These are phyloP conservation scores for Epistrophella euchroma DNA, from an alignment of 2,888 invertebrate genomes.

Conservation along the genomic window DNA sequence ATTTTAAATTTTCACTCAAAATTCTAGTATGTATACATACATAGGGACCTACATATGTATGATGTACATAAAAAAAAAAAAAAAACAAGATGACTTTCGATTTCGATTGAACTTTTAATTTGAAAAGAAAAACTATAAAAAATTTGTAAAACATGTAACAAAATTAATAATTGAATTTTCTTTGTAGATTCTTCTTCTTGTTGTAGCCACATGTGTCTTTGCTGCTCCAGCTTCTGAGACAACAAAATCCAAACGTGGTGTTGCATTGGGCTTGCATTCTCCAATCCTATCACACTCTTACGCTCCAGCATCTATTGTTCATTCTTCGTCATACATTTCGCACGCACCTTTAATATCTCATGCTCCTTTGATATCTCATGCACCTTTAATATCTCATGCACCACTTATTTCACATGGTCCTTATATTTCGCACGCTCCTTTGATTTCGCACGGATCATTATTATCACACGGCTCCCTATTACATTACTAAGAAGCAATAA, in stretches of 20 bases:
- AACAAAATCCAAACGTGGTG: conserved; percentile 80
- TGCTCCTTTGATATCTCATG: conserved; percentile 77
- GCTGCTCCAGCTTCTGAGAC: conserved; percentile 79
- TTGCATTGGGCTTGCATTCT: conserved; percentile 80
- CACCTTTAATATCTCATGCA: conserved; percentile 64
- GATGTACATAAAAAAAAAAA: too few relatives aligned
- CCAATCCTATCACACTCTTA: conserved; percentile 80
- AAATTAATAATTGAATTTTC: neutral
- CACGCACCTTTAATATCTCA: conserved; percentile 78
- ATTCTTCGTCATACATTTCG: conserved; percentile 49
- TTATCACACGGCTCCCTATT: conserved; percentile 66
- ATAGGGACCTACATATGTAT: too few relatives aligned
- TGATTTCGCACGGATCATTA: conserved; percentile 41
- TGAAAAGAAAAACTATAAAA: too few relatives aligned
- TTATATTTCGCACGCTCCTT: conserved; percentile 23
- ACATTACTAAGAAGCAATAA: neutral
- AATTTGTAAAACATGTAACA: too few relatives aligned
- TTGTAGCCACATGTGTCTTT: conserved; percentile 70
- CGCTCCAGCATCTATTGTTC: conserved; percentile 73
- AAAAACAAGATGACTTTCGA: too few relatives aligned
- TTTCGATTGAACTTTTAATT: too few relatives aligned
- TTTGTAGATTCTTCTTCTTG: conserved; percentile 58
- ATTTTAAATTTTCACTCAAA: too few relatives aligned
- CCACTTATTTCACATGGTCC: conserved; percentile 46
- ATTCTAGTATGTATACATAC: too few relatives aligned